These are phyloP conservation scores for Eristalinus sepulchralis DNA, from an alignment of 2,888 invertebrate genomes.

Conservation along the genomic window DNA sequence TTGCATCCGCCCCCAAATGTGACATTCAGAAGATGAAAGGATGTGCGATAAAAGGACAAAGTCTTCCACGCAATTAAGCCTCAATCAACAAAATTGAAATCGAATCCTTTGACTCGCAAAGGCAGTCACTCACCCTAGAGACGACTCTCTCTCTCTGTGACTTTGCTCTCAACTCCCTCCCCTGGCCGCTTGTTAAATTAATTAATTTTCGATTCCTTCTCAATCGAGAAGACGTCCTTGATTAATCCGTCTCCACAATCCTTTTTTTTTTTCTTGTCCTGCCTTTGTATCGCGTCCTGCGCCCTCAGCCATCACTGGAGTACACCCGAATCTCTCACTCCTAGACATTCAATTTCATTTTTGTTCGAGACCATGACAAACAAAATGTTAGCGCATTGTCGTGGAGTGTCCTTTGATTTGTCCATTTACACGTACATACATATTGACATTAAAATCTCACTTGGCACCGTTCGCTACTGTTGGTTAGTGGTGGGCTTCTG, in stretches of 20 bases:
- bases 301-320: background rate
- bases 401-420: slow-evolving; percentile 61
- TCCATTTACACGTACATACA: slow-evolving; percentile 49
- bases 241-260: slow-evolving; percentile 50
- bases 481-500: background rate
- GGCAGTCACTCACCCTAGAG: background rate
- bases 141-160: background rate
- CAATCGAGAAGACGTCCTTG: slow-evolving; percentile 9
- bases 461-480: background rate
- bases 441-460: slow-evolving; percentile 69
- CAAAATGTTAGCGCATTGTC: slow-evolving; percentile 37
- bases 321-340: background rate
- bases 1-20: background rate
- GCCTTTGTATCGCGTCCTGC: background rate
- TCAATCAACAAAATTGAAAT: slow-evolving; percentile 65
- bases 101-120: slow-evolving; percentile 41
- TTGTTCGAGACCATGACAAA: slow-evolving; percentile 49
- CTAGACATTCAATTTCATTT: background rate
- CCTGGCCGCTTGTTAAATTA: slow-evolving; percentile 62
- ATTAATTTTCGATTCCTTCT: slow-evolving; percentile 59
- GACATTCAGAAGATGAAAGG: slow-evolving; percentile 7
- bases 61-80: slow-evolving; percentile 61
- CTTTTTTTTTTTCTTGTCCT: background rate
- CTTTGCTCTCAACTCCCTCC: background rate
- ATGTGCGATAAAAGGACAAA: slow-evolving; percentile 9